These are phyloP conservation scores for Trichacis sp. DNA, from an alignment of 2,888 invertebrate genomes.

Conservation along the genomic window DNA sequence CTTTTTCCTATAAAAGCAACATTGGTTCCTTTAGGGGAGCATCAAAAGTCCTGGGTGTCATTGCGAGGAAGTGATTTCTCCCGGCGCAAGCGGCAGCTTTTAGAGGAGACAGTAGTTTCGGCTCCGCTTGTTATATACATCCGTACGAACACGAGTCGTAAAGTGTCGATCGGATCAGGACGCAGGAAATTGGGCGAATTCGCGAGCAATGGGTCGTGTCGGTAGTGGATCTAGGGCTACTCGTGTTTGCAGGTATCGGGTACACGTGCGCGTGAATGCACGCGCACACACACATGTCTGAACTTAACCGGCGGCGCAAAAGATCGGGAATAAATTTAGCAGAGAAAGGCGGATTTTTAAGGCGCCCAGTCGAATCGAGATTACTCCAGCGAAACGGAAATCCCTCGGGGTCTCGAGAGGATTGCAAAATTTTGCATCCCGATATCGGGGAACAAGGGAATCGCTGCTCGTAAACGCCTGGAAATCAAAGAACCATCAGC, in stretches of 20 bases:
- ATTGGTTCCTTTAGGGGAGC: too few relatives aligned
- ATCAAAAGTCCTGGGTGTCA: too few relatives aligned
- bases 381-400: slow-evolving; percentile 10
- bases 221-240: slow-evolving; percentile 54
- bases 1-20: too few relatives aligned
- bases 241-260: slow-evolving; percentile 40
- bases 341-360: slow-evolving; percentile 19
- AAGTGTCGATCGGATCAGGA: slow-evolving; percentile 68
- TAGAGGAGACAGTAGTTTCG: slow-evolving; percentile 3
- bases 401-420: slow-evolving; percentile 19
- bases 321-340: slow-evolving; percentile 15
- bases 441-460: slow-evolving; percentile 24
- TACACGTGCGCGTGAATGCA: too few relatives aligned
- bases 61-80: too few relatives aligned
- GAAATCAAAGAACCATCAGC: slow-evolving; percentile 35
- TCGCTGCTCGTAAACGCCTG: slow-evolving; percentile 28
- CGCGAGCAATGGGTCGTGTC: slow-evolving; percentile 68
- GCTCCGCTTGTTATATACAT: slow-evolving; percentile 38
- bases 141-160: slow-evolving; percentile 62
- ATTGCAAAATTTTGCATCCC: slow-evolving; percentile 23
- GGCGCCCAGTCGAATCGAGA: slow-evolving; percentile 13
- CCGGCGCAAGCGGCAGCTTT: too few relatives aligned
- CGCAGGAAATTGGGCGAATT: slow-evolving; percentile 68
- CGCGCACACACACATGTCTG: slow-evolving; percentile 12
- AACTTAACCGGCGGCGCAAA: not conserved